A percentile compares a stretch with the other conserved stretches of the same genome.
Conservation (phyloP, 2,113 vertebrate species). For the Dromaius novaehollandiae region DNA sequence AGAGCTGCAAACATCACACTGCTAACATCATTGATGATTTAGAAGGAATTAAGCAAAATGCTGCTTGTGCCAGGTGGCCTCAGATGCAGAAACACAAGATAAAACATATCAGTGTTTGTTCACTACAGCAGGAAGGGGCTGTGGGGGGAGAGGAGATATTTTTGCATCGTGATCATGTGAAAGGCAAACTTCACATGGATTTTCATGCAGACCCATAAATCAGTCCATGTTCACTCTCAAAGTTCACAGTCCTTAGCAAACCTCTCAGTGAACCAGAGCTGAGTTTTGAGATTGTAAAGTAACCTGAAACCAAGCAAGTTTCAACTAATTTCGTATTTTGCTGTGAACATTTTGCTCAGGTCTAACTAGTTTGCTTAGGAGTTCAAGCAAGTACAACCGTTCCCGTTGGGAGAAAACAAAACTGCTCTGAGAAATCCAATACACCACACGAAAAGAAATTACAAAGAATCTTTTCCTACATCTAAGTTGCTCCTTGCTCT, state of each 20-base stretch:
- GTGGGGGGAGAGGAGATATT: background rate
- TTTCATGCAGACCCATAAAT: conserved; percentile 61
- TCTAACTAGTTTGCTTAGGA: conserved; percentile 16
- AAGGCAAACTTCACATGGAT: conserved; percentile 57
- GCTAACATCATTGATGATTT: conserved; percentile 12
- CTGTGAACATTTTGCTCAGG: conserved; percentile 12
- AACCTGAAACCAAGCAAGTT: conserved; percentile 49
- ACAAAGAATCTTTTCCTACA: background rate
- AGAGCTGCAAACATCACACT: background rate
- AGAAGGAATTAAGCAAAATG: conserved; percentile 12
- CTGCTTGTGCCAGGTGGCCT: background rate
- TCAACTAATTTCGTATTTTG: conserved; percentile 15
- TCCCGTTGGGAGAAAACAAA: background rate
- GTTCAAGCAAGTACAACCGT: background rate
- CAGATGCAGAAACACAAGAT: background rate
- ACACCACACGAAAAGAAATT: background rate
- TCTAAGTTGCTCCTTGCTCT: background rate
- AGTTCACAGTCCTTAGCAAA: conserved; percentile 55
- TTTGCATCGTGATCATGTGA: background rate
- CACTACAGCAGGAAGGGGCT: background rate
- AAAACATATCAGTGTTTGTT: background rate
- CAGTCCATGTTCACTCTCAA: conserved; percentile 17
- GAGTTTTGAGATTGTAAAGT: conserved; percentile 23
- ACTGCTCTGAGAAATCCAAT: background rate
- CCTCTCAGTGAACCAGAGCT: conserved; percentile 17